Evolutionary conservation across 2,113 vertebrate species (phyloP).

Genomic region (Laterallus jamaicensis): DNA sequence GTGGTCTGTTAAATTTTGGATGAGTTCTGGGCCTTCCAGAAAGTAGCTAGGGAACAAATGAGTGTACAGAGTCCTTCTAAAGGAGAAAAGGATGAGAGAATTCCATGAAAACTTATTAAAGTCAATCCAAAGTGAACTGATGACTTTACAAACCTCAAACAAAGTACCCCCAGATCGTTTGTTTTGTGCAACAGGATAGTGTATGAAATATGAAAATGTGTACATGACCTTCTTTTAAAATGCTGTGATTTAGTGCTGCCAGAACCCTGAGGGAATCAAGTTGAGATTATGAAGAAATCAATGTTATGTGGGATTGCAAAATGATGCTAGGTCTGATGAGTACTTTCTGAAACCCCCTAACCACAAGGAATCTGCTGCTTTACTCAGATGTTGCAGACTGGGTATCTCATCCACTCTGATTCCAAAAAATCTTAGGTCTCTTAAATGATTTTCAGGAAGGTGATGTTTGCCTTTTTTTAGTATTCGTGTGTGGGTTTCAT

Average conservation of each 20-base stretch:
- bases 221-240: constrained; percentile 55
- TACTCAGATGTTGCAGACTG: background rate
- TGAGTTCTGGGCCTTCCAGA: background rate
- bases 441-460: background rate
- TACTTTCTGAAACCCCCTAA: constrained; percentile 34
- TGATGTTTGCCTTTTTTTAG: background rate
- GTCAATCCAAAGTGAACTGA: constrained; percentile 38
- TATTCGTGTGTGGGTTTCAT: background rate
- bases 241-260: constrained; percentile 41
- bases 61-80: background rate
- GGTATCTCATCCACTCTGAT: background rate
- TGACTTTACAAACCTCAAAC: constrained; percentile 47
- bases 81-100: constrained; percentile 22
- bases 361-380: constrained; percentile 31
- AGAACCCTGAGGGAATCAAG: constrained; percentile 22
- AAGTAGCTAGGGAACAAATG: constrained; percentile 37
- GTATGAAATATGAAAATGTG: constrained; percentile 52
- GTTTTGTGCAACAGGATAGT: background rate
- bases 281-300: constrained; percentile 39
- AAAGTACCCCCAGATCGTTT: background rate
- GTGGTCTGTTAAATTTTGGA: background rate
- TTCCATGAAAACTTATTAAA: constrained; percentile 29
- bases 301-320: background rate
- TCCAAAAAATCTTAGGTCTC: background rate
- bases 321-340: background rate